These are phyloP conservation scores for Lithosia quadra DNA, from an alignment of 2,888 invertebrate species.

Conservation along the genomic window DNA sequence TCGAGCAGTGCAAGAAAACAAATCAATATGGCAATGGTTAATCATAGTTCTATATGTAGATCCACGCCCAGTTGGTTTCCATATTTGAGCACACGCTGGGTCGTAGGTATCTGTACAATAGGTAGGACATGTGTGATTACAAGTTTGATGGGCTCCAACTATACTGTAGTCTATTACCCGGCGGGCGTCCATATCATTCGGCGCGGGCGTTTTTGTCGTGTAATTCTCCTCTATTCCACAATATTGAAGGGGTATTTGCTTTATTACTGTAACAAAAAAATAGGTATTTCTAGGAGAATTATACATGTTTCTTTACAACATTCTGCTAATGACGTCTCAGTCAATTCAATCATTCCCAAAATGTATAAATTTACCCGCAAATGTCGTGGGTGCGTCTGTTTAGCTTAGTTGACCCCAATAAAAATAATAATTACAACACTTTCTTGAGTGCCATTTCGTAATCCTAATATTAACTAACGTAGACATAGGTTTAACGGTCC, in stretches of 20 bases:
- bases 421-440: too few relatives aligned
- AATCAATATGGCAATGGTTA: conserved; percentile 81
- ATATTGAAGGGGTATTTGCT: conserved; percentile 53
- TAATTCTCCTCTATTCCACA: conserved; percentile 46
- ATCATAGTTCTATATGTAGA: conserved; percentile 65
- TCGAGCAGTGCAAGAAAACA: conserved; percentile 73
- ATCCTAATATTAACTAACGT: too few relatives aligned
- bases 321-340: neutral
- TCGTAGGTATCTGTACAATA: conserved; percentile 74
- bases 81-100: conserved; percentile 75
- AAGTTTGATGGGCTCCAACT: conserved; percentile 72
- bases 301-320: neutral
- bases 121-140: conserved; percentile 79
- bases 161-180: conserved; percentile 64
- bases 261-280: conserved; percentile 56
- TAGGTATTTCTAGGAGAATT: neutral
- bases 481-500: too few relatives aligned
- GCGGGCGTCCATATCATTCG: neutral
- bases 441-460: too few relatives aligned
- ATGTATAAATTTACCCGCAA: too few relatives aligned
- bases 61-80: conserved; percentile 34
- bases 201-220: neutral
- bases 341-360: too few relatives aligned
- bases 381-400: too few relatives aligned
- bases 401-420: too few relatives aligned